Conservation (phyloP, 2,797 vertebrate species). For the Xyrichtys novacula region DNA sequence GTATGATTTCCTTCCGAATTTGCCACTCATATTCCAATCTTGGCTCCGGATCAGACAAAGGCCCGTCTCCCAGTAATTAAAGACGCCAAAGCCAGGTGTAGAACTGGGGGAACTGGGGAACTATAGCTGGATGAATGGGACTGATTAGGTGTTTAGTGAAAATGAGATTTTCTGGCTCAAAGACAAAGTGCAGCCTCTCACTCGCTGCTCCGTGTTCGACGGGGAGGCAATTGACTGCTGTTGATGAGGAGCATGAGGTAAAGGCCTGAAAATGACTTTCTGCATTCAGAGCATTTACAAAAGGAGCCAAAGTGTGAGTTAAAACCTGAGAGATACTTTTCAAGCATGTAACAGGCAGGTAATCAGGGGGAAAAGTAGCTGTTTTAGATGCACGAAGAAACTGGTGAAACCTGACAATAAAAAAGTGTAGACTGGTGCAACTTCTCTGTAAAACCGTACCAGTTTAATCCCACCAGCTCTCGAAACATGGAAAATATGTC, state of each 20-base stretch:
- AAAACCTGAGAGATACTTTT: slow-evolving; percentile 44
- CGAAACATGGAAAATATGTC: too few species aligned
- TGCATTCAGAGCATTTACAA: slow-evolving; percentile 72
- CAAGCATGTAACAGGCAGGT: slow-evolving; percentile 49
- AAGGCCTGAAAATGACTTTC: slow-evolving; percentile 76
- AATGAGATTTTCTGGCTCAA: slow-evolving; percentile 83
- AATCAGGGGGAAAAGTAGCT: slow-evolving; percentile 49
- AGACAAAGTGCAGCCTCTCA: slow-evolving; percentile 83
- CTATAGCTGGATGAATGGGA: slow-evolving; percentile 83
- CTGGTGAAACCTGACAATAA: too few species aligned
- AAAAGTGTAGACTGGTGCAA: too few species aligned
- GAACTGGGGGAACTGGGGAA: slow-evolving; percentile 75
- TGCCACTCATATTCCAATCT: slow-evolving; percentile 84
- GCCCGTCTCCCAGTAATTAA: slow-evolving; percentile 85
- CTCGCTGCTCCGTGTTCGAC: slow-evolving; percentile 65
- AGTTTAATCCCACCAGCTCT: too few species aligned
- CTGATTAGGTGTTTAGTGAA: slow-evolving; percentile 88
- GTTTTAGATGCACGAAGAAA: too few species aligned
- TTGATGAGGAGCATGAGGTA: slow-evolving; percentile 83
- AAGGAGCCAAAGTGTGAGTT: slow-evolving; percentile 46
- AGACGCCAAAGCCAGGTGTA: slow-evolving; percentile 85
- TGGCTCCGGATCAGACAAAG: slow-evolving; percentile 85
- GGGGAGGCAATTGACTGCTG: slow-evolving; percentile 78
- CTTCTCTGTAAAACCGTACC: too few species aligned
- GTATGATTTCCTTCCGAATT: slow-evolving; percentile 85